phyloP scores from a whole-genome alignment of 1,140 invertebrate genomes.

The Pseudomyrmex gracilis region DNA sequence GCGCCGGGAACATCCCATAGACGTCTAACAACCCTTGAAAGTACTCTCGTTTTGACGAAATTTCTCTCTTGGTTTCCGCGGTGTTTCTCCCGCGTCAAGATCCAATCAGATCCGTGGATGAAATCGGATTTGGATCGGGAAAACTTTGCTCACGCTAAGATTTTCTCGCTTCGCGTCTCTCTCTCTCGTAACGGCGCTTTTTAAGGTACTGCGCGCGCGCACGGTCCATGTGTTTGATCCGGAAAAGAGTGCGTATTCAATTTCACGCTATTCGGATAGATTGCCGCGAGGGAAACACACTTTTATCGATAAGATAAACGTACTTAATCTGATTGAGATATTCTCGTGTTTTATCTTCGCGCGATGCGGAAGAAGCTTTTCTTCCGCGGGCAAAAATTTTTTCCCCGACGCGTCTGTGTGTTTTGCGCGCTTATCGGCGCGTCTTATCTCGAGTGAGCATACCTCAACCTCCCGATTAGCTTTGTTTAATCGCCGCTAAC shows the following conservation, averaged over 20 bases:
- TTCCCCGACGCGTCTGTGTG: neutral
- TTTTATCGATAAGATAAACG: too few relatives aligned
- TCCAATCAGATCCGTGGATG: conserved; percentile 46
- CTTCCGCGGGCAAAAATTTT: neutral
- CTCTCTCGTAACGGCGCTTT: conserved; percentile 7
- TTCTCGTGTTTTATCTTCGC: too few relatives aligned
- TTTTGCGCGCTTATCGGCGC: conserved; percentile 33
- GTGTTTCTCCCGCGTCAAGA: neutral
- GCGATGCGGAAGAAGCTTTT: neutral
- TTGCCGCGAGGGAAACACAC: neutral
- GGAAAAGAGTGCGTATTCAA: neutral
- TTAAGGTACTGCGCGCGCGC: neutral
- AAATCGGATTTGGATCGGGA: conserved; percentile 51
- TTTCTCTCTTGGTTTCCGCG: conserved; percentile 18
- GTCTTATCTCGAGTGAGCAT: conserved; percentile 48
- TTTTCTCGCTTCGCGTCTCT: neutral
- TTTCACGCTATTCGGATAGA: neutral
- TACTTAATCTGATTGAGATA: too few relatives aligned
- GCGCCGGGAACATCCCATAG: neutral
- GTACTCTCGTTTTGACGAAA: conserved; percentile 21
- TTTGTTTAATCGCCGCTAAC: conserved; percentile 50
- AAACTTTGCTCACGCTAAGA: conserved; percentile 35
- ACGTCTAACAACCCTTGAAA: neutral
- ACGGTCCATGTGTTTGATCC: neutral
- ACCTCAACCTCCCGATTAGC: conserved; percentile 17